phyloP scores from a whole-genome alignment of 1,140 invertebrate species.

The Bombus cullumanus region DNA sequence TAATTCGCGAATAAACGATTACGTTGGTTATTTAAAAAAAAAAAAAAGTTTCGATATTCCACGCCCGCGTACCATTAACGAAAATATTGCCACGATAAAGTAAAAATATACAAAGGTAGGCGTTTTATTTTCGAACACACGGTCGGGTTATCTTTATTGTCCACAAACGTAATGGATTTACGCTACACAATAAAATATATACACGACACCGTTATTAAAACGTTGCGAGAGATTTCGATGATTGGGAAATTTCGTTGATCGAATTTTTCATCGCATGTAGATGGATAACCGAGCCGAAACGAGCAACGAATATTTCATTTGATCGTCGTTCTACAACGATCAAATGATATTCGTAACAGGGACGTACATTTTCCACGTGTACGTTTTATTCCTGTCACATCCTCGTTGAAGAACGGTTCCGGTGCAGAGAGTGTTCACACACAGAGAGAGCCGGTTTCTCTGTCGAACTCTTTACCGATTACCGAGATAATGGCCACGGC shows the following conservation, averaged over 20 bases:
- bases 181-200: background rate
- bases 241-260: background rate
- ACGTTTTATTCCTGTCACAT: background rate
- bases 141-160: background rate
- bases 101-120: background rate
- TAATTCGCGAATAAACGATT: background rate
- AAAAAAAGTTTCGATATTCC: background rate
- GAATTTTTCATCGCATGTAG: background rate
- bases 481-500: slow-evolving; percentile 66
- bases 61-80: background rate
- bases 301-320: background rate
- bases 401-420: slow-evolving; percentile 12
- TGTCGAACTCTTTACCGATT: slow-evolving; percentile 76
- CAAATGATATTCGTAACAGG: background rate
- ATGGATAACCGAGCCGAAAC: background rate
- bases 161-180: background rate
- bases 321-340: background rate
- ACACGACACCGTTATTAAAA: background rate
- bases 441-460: slow-evolving; percentile 28
- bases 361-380: background rate
- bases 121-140: background rate
- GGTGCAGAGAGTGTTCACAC: background rate
- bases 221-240: background rate
- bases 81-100: background rate
- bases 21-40: background rate